A percentile compares a stretch with the other conserved stretches of the same genome.
phyloP scores from a whole-genome alignment of 1,140 invertebrate species.

The Drosophila nasuta region DNA sequence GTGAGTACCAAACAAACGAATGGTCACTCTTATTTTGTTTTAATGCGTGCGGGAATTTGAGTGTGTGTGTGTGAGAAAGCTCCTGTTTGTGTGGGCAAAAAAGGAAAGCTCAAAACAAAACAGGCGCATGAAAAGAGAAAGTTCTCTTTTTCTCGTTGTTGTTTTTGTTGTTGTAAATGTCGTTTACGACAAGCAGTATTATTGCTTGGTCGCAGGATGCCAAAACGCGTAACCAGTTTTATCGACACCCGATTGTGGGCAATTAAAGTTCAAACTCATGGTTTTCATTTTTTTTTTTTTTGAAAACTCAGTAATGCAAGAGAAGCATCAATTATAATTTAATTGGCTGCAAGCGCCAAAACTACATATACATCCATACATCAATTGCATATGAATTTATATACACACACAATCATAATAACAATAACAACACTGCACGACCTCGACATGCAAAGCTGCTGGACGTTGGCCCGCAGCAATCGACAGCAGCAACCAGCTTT shows the following conservation, averaged over 20 bases:
- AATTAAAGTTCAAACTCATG: conserved; percentile 81
- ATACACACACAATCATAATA: conserved; percentile 22
- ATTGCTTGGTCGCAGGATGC: conserved; percentile 32
- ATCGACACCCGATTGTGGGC: conserved; percentile 26
- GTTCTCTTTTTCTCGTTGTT: conserved; percentile 34
- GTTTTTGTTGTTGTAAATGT: conserved; percentile 11
- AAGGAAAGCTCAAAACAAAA: conserved; percentile 77
- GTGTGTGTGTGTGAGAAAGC: conserved; percentile 25
- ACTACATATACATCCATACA: conserved; percentile 47
- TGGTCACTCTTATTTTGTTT: conserved; percentile 26
- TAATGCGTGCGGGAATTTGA: conserved; percentile 11
- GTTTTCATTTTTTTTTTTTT: conserved; percentile 15
- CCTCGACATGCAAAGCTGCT: conserved; percentile 78
- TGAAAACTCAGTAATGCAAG: conserved; percentile 50
- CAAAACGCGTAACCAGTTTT: conserved; percentile 53
- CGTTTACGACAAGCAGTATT: conserved; percentile 7
- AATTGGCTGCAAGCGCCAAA: conserved; percentile 69
- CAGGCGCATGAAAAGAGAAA: conserved; percentile 77
- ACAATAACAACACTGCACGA: conserved; percentile 56
- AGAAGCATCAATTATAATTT: conserved; percentile 69
- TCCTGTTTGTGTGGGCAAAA: conserved; percentile 60
- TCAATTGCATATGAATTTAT: conserved; percentile 43
- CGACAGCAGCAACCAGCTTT: conserved; percentile 5
- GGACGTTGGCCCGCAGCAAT: conserved; percentile 50
- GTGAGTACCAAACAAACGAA: conserved; percentile 87